Evolutionary conservation across 2,113 vertebrate species (phyloP).

Genomic region (Aphelocoma coerulescens): DNA sequence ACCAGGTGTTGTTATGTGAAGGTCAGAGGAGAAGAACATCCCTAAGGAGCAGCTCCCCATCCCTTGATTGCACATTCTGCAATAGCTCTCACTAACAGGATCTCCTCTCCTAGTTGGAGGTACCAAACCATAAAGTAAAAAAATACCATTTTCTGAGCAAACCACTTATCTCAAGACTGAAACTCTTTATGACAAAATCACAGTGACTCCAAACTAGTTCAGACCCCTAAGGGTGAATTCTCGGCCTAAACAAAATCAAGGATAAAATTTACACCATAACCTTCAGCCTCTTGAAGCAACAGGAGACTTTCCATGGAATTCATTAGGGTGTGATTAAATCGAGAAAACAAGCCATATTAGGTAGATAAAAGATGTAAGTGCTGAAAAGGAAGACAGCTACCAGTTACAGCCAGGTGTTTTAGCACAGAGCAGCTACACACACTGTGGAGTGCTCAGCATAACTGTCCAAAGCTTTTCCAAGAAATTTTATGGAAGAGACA

Average conservation of each 20-base stretch:
- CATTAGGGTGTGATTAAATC: not conserved
- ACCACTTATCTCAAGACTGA: not conserved
- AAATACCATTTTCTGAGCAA: not conserved
- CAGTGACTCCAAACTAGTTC: not conserved
- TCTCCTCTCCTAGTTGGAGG: not conserved
- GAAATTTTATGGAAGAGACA: not conserved
- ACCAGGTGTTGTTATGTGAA: fast-evolving
- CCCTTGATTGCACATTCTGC: not conserved
- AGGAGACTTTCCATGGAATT: not conserved
- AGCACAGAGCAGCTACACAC: not conserved
- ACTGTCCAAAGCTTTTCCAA: not conserved
- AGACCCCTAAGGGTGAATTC: not conserved
- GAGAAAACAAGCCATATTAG: not conserved
- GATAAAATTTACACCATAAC: not conserved
- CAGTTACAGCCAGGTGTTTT: not conserved
- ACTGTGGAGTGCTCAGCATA: not conserved
- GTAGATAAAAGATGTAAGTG: not conserved
- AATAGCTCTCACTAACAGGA: not conserved
- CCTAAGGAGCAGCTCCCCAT: not conserved
- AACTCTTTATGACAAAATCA: not conserved
- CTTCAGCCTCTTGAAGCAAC: not conserved
- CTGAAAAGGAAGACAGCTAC: not conserved
- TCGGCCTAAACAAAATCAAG: not conserved
- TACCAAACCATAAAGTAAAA: not conserved
- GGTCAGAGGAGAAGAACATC: not conserved